Evolutionary conservation across 2,113 vertebrate genomes (phyloP).

Genomic region (Diadophis punctatus): DNA sequence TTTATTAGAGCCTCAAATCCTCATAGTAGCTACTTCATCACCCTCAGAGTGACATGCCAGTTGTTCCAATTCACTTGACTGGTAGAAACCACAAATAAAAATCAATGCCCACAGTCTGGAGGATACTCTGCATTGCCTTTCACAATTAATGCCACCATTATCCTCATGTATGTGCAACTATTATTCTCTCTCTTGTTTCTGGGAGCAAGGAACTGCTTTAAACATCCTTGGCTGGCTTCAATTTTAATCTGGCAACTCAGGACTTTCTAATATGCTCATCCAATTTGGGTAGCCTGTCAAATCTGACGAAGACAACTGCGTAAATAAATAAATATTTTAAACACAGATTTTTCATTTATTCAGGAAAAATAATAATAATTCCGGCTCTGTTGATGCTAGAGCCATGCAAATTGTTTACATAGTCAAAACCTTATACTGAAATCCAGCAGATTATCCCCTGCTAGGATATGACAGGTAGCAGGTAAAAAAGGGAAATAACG

Average conservation of each 20-base stretch:
- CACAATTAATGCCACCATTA: conserved; percentile 18
- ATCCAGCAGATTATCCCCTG: neutral
- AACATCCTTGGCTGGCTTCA: neutral
- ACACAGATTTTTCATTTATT: neutral
- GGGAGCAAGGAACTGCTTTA: neutral
- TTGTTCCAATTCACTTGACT: accelerated
- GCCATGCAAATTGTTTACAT: neutral
- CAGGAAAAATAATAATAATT: conserved; percentile 5
- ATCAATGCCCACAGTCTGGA: conserved; percentile 16
- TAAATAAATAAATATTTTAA: neutral
- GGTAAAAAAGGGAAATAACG: accelerated
- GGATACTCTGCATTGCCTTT: neutral
- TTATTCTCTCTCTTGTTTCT: neutral
- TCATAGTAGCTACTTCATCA: neutral
- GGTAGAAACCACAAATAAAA: conserved; percentile 4
- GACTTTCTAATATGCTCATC: accelerated
- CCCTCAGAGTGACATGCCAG: neutral
- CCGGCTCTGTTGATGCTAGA: conserved; percentile 3
- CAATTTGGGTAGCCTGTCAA: neutral
- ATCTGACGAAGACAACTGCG: neutral
- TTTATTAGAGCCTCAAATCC: neutral
- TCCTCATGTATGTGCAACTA: neutral
- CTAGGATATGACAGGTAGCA: accelerated
- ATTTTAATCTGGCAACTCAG: accelerated
- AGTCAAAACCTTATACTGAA: neutral